Evolutionary conservation across 2,113 vertebrate species (phyloP).

Genomic region (Reinhardtius hippoglossoides): DNA sequence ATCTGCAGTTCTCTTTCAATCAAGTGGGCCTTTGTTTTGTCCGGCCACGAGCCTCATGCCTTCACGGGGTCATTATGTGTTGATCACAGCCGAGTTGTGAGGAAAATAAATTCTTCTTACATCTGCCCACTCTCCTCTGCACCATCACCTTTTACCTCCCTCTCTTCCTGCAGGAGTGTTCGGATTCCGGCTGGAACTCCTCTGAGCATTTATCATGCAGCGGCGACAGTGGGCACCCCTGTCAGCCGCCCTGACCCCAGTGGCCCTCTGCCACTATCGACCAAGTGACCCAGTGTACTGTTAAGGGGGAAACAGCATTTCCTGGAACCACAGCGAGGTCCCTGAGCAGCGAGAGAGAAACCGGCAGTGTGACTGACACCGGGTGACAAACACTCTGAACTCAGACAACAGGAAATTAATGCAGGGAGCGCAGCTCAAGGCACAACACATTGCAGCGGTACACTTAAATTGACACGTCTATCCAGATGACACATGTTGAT

Average conservation of each 20-base stretch:
- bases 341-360: conserved; percentile 59
- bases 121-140: conserved; percentile 37
- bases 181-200: conserved; percentile 38
- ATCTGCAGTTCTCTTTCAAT: conserved; percentile 64
- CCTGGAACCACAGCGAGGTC: conserved; percentile 54
- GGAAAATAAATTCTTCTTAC: conserved; percentile 29
- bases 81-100: conserved; percentile 47
- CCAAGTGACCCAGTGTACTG: conserved; percentile 79
- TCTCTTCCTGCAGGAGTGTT: too few relatives aligned
- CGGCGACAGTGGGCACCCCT: conserved; percentile 52
- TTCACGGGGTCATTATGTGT: conserved; percentile 38
- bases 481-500: conserved; percentile 78
- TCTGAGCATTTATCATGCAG: conserved; percentile 62
- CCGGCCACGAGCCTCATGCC: conserved; percentile 18
- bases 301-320: conserved; percentile 75
- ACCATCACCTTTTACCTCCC: conserved; percentile 35
- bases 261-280: conserved; percentile 69
- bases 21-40: conserved; percentile 67
- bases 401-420: conserved; percentile 80
- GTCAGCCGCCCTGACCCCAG: conserved; percentile 67
- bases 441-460: conserved; percentile 60
- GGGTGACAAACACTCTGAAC: conserved; percentile 82
- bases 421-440: conserved; percentile 72
- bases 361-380: conserved; percentile 71
- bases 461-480: conserved; percentile 78